phyloP scores from a whole-genome alignment of 2,113 vertebrate genomes.

The Myotis davidii region DNA sequence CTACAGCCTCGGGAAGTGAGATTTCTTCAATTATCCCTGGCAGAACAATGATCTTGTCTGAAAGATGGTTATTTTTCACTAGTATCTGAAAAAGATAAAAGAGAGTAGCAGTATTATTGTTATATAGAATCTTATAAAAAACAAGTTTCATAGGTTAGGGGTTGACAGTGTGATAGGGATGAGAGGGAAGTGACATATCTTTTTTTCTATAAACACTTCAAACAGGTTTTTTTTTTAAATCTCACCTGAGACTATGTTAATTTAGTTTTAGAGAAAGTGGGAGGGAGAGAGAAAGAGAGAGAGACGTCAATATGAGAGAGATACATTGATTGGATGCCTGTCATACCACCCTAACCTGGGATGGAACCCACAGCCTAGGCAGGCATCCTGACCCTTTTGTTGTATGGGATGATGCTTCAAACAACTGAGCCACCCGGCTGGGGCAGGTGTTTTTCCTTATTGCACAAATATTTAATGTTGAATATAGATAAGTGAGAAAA shows the following conservation, averaged over 20 bases:
- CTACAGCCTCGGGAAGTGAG: conserved; percentile 85
- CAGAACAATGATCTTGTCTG: conserved; percentile 86
- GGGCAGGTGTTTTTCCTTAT: background rate
- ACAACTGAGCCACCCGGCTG: background rate
- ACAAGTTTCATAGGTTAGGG: background rate
- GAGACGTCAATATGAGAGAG: background rate
- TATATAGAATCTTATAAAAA: conserved; percentile 1
- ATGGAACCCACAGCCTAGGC: background rate
- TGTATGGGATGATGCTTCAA: background rate
- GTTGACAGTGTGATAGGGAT: background rate
- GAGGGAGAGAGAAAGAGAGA: background rate
- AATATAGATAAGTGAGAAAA: conserved; percentile 7
- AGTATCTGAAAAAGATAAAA: conserved; percentile 82
- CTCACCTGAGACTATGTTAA: background rate
- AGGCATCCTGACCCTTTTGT: background rate
- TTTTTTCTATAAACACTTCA: background rate
- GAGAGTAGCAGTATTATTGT: background rate
- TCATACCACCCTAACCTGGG: background rate
- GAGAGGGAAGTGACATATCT: background rate
- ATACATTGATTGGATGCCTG: background rate
- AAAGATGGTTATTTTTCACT: conserved; percentile 86
- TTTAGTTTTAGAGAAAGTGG: background rate
- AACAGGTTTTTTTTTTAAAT: background rate
- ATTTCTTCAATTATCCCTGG: conserved; percentile 87
- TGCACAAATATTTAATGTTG: background rate